These are phyloP conservation scores for Brachymystax lenok DNA, from an alignment of 2,797 vertebrate species.

Conservation along the genomic window DNA sequence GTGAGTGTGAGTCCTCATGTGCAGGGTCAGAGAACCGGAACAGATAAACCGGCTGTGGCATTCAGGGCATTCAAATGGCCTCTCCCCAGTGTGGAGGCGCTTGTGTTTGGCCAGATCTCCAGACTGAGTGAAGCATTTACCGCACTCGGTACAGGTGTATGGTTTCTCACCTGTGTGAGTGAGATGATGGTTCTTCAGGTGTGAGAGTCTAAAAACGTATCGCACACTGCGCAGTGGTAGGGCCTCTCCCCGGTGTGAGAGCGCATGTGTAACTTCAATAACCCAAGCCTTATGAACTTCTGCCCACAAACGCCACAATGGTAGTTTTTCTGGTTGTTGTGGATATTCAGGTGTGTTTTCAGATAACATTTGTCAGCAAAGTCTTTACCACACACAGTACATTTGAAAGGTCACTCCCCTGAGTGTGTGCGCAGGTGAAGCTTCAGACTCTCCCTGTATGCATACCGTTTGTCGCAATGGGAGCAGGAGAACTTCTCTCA, in stretches of 20 bases:
- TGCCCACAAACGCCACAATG: conserved; percentile 76
- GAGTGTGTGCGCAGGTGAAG: conserved; percentile 75
- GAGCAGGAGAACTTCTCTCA: conserved; percentile 73
- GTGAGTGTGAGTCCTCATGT: conserved; percentile 77
- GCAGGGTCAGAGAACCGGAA: conserved; percentile 77
- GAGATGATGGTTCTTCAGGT: conserved; percentile 78
- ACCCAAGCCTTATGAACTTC: conserved; percentile 69
- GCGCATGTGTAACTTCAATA: conserved; percentile 76
- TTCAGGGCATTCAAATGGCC: conserved; percentile 77
- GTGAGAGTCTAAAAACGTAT: conserved; percentile 74
- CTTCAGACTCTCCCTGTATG: conserved; percentile 72
- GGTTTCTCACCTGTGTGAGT: conserved; percentile 79
- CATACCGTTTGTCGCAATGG: conserved; percentile 75
- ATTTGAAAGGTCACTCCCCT: conserved; percentile 71
- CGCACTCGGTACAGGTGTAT: conserved; percentile 74
- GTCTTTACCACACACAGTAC: conserved; percentile 71
- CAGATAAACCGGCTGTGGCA: conserved; percentile 76
- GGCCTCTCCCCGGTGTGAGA: conserved; percentile 76
- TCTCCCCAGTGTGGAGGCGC: conserved; percentile 77
- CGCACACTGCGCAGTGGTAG: conserved; percentile 77
- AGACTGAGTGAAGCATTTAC: conserved; percentile 77
- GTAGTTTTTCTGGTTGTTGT: conserved; percentile 70
- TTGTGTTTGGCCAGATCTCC: conserved; percentile 79
- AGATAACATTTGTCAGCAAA: conserved; percentile 71
- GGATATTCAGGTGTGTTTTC: conserved; percentile 72